Percentiles rank a stretch among this genome's conserved stretches.
Conservation (phyloP, 2,797 vertebrate genomes). For the Centropyge bicolor region DNA sequence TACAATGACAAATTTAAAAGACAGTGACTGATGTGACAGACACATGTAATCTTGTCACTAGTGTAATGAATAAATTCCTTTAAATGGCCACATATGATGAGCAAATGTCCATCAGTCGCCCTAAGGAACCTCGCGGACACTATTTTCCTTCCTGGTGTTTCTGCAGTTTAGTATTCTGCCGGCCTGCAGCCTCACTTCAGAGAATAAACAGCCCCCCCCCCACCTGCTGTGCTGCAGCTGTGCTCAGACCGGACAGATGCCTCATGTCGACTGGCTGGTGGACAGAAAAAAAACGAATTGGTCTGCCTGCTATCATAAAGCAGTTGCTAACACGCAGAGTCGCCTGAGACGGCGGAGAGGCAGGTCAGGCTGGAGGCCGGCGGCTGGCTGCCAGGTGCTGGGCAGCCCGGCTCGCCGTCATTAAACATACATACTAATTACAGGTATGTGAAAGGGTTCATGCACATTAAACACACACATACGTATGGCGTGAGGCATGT, state of each 20-base stretch:
- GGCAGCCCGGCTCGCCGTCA: neutral
- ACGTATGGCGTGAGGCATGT: neutral
- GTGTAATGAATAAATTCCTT: neutral
- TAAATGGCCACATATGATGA: neutral
- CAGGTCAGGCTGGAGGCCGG: slow-evolving; percentile 18
- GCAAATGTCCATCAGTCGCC: neutral
- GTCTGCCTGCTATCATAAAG: slow-evolving; percentile 9
- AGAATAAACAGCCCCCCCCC: slow-evolving; percentile 31
- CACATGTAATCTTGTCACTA: neutral
- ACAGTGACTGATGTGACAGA: neutral
- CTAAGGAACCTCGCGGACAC: neutral
- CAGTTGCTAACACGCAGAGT: neutral
- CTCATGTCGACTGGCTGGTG: neutral
- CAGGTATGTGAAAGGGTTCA: slow-evolving; percentile 29
- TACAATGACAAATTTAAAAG: neutral
- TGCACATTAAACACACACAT: slow-evolving; percentile 25
- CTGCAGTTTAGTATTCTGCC: slow-evolving; percentile 46
- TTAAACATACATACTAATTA: slow-evolving; percentile 39
- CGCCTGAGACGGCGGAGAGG: slow-evolving; percentile 14
- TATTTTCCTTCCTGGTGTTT: neutral
- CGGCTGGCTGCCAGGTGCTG: slow-evolving; percentile 47
- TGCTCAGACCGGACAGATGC: slow-evolving; percentile 34
- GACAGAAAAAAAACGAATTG: slow-evolving; percentile 7
- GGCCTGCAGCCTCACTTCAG: slow-evolving; percentile 54
- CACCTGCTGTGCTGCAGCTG: slow-evolving; percentile 62